phyloP scores from a whole-genome alignment of 2,113 vertebrate genomes.

The Datnioides undecimradiatus region DNA sequence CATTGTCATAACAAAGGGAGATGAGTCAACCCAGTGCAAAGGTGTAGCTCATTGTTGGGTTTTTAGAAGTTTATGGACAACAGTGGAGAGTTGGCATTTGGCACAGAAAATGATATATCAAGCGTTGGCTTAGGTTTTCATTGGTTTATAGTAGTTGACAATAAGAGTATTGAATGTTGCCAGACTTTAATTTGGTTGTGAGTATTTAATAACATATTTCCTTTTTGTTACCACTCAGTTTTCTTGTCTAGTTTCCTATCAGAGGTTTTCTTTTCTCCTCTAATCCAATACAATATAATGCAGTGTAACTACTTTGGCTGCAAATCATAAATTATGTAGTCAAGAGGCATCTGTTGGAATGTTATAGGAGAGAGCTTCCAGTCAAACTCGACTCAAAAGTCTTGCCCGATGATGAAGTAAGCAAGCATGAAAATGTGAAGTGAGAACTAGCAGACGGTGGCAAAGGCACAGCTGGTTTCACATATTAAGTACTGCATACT shows the following conservation, averaged over 20 bases:
- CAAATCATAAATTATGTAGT: neutral
- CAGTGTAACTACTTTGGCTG: neutral
- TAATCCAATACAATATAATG: conserved; percentile 26
- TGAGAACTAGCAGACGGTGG: conserved; percentile 21
- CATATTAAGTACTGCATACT: conserved; percentile 1
- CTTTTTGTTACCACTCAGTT: neutral
- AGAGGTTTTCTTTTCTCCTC: conserved; percentile 26
- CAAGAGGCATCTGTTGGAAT: conserved; percentile 13
- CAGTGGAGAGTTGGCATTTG: no score
- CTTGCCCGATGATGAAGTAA: conserved; percentile 11
- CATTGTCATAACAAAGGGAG: neutral
- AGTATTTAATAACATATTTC: neutral
- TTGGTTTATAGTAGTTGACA: no score
- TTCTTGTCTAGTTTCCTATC: conserved; percentile 28
- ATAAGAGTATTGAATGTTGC: neutral
- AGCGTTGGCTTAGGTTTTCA: neutral
- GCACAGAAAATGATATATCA: neutral
- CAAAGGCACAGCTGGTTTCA: conserved; percentile 31
- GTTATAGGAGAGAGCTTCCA: neutral
- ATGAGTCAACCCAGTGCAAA: neutral
- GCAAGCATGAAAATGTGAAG: conserved; percentile 19
- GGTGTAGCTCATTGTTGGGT: neutral
- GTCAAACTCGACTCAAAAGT: conserved; percentile 1
- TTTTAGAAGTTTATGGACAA: neutral
- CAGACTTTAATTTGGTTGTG: neutral